phyloP scores from a whole-genome alignment of 2,888 invertebrate genomes.

The Pachydiplax longipennis region DNA sequence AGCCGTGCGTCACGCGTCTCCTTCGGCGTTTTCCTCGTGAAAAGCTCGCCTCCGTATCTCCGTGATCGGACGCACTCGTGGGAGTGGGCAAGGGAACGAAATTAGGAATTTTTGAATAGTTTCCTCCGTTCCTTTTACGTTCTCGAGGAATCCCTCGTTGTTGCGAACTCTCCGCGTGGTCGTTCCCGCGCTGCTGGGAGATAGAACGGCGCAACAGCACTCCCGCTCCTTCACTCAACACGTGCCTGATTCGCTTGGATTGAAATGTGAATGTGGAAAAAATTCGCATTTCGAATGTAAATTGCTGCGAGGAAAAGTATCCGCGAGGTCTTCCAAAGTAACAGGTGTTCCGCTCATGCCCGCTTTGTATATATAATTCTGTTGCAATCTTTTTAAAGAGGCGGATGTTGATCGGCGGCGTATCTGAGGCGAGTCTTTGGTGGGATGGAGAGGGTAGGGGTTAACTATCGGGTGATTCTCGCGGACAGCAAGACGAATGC shows the following conservation, averaged over 20 bases:
- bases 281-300: not conserved
- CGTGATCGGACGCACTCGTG: not conserved
- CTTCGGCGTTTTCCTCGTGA: not conserved
- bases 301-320: not conserved
- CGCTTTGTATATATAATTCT: not conserved
- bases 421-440: not conserved
- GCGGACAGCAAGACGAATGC: not conserved
- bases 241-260: not conserved
- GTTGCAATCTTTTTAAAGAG: not conserved
- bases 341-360: not conserved
- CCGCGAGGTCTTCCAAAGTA: not conserved
- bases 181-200: not conserved
- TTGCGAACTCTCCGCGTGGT: too few relatives aligned
- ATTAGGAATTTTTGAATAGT: not conserved
- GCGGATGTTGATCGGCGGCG: not conserved
- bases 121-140: not conserved
- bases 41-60: not conserved
- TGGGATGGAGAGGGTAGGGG: not conserved
- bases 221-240: not conserved
- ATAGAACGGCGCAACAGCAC: not conserved
- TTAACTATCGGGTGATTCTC: not conserved
- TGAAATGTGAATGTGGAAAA: not conserved
- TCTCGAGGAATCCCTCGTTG: too few relatives aligned
- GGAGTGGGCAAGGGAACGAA: not conserved
- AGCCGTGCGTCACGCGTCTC: not conserved